Percentiles rank a stretch among this genome's conserved stretches.
Evolutionary conservation across 1,140 invertebrate genomes (phyloP).

Genomic region (Eueides isabella): DNA sequence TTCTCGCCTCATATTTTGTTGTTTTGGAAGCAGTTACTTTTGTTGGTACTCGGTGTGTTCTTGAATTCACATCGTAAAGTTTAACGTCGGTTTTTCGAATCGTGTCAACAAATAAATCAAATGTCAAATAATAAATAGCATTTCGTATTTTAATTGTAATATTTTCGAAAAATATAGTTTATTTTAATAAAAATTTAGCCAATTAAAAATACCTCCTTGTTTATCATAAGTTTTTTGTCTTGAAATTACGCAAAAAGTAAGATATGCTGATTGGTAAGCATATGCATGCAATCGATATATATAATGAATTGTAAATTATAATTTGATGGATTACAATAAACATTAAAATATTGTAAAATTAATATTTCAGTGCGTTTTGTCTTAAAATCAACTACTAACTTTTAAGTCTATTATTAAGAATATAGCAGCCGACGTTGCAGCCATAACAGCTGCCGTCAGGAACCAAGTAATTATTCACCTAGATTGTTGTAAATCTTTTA

Average conservation of each 20-base stretch:
- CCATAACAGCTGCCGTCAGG: background rate
- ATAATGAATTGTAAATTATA: conserved; percentile 1
- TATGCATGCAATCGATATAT: background rate
- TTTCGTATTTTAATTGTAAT: too few relatives aligned
- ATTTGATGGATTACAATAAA: background rate
- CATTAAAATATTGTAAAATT: conserved; percentile 4
- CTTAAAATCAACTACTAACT: background rate
- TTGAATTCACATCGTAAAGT: conserved; percentile 42
- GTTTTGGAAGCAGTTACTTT: conserved; percentile 51
- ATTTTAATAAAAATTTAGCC: too few relatives aligned
- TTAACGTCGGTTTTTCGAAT: conserved; percentile 36
- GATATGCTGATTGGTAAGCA: too few relatives aligned
- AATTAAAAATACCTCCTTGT: too few relatives aligned
- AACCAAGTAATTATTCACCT: background rate
- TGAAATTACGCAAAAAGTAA: too few relatives aligned
- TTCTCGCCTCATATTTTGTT: conserved; percentile 71
- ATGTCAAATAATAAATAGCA: conserved; percentile 10
- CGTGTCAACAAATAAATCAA: conserved; percentile 38
- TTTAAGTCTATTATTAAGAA: conserved; percentile 5
- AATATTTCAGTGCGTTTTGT: background rate
- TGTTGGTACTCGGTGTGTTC: conserved; percentile 32
- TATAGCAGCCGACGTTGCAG: conserved; percentile 2
- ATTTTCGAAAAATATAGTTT: too few relatives aligned
- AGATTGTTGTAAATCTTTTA: background rate
- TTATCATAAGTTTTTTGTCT: too few relatives aligned